Conservation (phyloP, 2,113 vertebrate species). For the Ailuropoda melanoleuca region DNA sequence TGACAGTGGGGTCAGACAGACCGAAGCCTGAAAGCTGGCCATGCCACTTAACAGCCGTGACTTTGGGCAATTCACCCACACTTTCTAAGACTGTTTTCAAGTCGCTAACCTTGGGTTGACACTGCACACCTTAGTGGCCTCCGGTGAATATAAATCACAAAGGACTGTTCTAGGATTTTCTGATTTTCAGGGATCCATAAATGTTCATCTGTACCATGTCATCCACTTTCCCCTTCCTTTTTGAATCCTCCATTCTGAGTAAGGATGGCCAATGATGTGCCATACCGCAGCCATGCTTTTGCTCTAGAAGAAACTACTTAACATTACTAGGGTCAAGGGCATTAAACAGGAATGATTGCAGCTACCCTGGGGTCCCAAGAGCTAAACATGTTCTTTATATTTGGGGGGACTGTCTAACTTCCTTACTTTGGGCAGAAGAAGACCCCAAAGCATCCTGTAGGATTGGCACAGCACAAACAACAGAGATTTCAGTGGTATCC, state of each 20-base stretch:
- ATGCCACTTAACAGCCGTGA: not conserved
- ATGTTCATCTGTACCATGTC: not conserved
- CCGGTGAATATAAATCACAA: not conserved
- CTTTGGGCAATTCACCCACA: not conserved
- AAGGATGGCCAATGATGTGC: conserved; percentile 69
- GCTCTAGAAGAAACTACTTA: conserved; percentile 75
- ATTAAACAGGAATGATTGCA: conserved; percentile 79
- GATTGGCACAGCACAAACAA: not conserved
- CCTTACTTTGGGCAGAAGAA: conserved; percentile 46
- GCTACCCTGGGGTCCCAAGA: conserved; percentile 63
- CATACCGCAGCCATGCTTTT: conserved; percentile 68
- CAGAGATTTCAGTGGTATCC: not conserved
- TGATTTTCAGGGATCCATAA: not conserved
- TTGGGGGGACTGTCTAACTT: conserved; percentile 67
- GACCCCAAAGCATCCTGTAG: conserved; percentile 8
- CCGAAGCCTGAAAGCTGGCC: not conserved
- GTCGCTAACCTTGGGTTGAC: not conserved
- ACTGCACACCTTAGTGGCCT: not conserved
- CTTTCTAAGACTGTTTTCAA: not conserved
- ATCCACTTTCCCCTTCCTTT: conserved; percentile 41
- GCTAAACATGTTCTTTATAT: conserved; percentile 64
- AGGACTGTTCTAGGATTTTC: not conserved
- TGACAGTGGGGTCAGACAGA: not conserved
- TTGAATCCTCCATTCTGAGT: conserved; percentile 56
- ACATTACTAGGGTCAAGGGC: conserved; percentile 73